Conservation (phyloP, 2,113 vertebrate species). For the Gopherus evgoodei region DNA sequence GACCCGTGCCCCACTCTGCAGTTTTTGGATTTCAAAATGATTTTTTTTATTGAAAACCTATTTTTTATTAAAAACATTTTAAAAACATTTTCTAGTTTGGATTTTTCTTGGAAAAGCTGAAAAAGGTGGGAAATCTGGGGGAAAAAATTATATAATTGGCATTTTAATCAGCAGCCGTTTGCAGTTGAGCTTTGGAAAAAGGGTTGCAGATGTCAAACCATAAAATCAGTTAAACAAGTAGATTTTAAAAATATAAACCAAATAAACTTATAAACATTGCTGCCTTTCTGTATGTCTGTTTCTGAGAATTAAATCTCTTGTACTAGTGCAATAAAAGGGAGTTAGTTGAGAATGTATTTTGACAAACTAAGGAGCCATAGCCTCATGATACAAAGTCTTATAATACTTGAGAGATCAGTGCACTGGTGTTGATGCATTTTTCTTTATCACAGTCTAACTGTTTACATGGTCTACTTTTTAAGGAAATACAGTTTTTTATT, state of each 20-base stretch:
- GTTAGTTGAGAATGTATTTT: not conserved
- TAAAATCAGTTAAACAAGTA: not conserved
- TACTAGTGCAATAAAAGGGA: not conserved
- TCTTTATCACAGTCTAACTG: not conserved
- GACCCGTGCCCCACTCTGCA: too few species aligned
- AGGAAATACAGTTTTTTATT: not conserved
- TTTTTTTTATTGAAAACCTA: not conserved
- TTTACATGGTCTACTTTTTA: not conserved
- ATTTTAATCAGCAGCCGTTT: not conserved
- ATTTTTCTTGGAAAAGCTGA: not conserved
- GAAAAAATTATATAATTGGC: not conserved
- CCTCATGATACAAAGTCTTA: not conserved
- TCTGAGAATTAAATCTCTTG: not conserved
- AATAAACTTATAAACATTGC: not conserved
- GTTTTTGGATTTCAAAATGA: not conserved
- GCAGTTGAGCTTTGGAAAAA: not conserved
- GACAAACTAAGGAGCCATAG: not conserved
- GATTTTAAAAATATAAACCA: not conserved
- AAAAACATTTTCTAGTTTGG: not conserved
- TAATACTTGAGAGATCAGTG: accelerated
- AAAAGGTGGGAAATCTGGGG: not conserved
- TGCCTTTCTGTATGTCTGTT: not conserved
- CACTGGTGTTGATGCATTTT: not conserved
- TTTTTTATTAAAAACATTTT: not conserved
- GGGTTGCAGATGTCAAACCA: not conserved